These are phyloP conservation scores for Tauraco hartlaubi DNA, from an alignment of 2,797 vertebrate genomes.

Conservation along the genomic window DNA sequence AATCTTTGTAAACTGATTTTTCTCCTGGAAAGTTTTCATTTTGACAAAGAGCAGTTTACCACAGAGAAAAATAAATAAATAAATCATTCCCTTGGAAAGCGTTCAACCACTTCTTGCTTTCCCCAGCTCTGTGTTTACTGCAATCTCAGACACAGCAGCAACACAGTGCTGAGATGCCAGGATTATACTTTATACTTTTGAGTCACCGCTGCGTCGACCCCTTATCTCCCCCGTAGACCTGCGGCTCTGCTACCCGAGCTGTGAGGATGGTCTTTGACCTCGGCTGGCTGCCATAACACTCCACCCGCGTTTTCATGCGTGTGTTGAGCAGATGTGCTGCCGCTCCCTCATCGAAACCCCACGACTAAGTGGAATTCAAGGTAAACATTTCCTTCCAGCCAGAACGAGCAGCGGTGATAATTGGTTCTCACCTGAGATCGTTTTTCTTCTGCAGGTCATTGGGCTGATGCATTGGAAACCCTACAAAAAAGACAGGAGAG, in stretches of 20 bases:
- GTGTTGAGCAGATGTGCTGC: not conserved
- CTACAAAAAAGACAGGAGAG: not conserved
- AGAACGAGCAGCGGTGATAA: not conserved
- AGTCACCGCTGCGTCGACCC: too few species aligned
- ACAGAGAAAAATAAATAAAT: too few species aligned
- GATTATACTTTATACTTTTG: not conserved
- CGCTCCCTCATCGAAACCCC: not conserved
- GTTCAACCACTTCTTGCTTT: not conserved
- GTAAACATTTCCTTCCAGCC: not conserved
- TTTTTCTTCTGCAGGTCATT: not conserved
- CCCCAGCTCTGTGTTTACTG: not conserved
- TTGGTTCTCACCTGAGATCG: not conserved
- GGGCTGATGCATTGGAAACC: not conserved
- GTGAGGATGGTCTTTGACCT: not conserved
- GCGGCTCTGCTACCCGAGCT: not conserved
- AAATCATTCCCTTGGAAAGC: not conserved
- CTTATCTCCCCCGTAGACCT: not conserved
- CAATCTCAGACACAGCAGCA: not conserved
- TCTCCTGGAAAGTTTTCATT: not conserved
- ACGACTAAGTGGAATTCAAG: not conserved
- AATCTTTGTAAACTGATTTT: not conserved
- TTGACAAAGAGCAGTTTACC: not conserved
- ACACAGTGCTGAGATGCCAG: not conserved
- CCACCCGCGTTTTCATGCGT: rapidly evolving
- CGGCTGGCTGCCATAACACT: not conserved